Base-by-base conservation (phyloP, 1,140 invertebrate genomes). In the Zelostemma sp. region DNA sequence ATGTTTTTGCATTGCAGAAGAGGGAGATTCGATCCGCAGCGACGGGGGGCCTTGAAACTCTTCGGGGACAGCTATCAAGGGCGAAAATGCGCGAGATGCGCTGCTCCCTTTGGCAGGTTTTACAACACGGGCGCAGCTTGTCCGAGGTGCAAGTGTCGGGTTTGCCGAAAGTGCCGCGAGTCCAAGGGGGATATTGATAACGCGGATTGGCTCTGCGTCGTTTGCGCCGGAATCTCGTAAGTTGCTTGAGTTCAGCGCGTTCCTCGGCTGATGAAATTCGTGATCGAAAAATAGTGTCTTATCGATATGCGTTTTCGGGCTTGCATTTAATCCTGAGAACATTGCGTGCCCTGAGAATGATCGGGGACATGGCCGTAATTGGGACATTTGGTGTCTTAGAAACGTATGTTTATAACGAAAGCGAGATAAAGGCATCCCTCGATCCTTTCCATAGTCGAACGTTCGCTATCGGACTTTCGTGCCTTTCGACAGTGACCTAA, bases 191-290 rank as follows among this genome's bases (percentile, higher is more conserved):
- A 67, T 53, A 51, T 71, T 47, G 74, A 71, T 25, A 86, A 86
- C 53, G 87, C 88, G 50, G 89, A 92, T 73, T 93, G 92, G 92
- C 86, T 93, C 46, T 93, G 92, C 80, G 86, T 88, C 51, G 88
- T 92, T 68, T 93, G 92, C 81, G 87, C 91, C 76, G 93, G 92
- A 83, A 88, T 91, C 81, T 88, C 90, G 92, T 93, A 85, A 92
- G 91, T 77, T 60, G n/a, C n/a, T n/a, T n/a, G n/a, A n/a, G n/a
- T n/a, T n/a, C n/a, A n/a, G n/a, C n/a, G n/a, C n/a, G n/a, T n/a
- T n/a, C n/a, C n/a, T n/a, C n/a, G n/a, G n/a, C n/a, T n/a, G n/a
- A n/a, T n/a, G n/a, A n/a, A n/a, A n/a, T n/a, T n/a, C n/a, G n/a
- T n/a, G n/a, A n/a, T n/a, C n/a, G n/a, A n/a, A n/a, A n/a, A n/a